A percentile compares a stretch with the other conserved stretches of the same genome.
Conservation (phyloP, 2,888 invertebrate species). For the Oscheius myriophilus region DNA sequence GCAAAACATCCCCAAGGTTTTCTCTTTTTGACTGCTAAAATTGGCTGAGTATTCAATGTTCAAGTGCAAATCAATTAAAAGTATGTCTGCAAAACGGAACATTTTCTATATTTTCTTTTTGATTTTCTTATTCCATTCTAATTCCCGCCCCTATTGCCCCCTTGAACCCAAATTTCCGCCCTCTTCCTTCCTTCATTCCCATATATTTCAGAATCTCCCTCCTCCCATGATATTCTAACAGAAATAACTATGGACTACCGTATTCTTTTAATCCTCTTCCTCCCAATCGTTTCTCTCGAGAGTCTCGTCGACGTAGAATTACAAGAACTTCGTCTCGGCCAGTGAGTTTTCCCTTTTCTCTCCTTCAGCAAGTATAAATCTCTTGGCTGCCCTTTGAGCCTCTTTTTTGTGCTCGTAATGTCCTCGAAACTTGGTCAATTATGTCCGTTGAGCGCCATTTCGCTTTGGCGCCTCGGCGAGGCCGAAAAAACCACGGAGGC, state of each 20-base stretch:
- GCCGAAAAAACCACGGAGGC: too few species aligned
- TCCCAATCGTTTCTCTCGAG: slow-evolving; percentile 11
- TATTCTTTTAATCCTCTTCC: slow-evolving; percentile 21
- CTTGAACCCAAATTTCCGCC: background rate
- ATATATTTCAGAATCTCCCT: background rate
- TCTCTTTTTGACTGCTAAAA: too few species aligned
- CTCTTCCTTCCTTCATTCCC: background rate
- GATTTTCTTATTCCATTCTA: background rate
- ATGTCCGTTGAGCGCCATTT: background rate
- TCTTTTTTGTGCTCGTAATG: background rate
- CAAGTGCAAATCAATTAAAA: too few species aligned
- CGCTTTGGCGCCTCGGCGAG: too few species aligned
- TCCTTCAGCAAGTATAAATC: background rate
- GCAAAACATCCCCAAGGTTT: too few species aligned
- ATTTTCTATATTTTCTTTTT: too few species aligned
- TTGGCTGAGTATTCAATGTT: too few species aligned
- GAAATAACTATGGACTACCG: background rate
- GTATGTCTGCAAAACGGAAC: too few species aligned
- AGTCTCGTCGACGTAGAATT: slow-evolving; percentile 56
- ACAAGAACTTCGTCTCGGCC: slow-evolving; percentile 60
- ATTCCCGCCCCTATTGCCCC: background rate
- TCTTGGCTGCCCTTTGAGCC: background rate
- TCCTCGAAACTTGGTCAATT: slow-evolving; percentile 17
- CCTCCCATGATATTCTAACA: background rate
- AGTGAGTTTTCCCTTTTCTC: slow-evolving; percentile 46